phyloP scores from a whole-genome alignment of 2,888 invertebrate species.

The Sepiola atlantica region DNA sequence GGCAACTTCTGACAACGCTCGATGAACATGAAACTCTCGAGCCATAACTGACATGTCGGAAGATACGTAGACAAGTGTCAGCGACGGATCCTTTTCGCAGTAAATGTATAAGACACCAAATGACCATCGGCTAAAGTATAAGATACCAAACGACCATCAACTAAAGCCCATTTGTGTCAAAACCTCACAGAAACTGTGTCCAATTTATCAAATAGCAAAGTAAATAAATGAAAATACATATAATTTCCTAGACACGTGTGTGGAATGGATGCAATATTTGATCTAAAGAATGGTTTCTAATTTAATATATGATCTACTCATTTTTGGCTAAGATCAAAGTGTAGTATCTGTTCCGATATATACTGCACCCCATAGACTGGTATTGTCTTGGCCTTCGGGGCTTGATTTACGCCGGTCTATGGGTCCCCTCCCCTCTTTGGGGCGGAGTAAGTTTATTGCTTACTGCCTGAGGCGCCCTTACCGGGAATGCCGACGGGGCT shows the following conservation, averaged over 20 bases:
- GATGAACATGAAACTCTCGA: neutral
- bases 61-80: neutral
- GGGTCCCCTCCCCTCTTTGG: too few relatives aligned
- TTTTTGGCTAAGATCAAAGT: too few relatives aligned
- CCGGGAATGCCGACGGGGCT: too few relatives aligned
- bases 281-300: too few relatives aligned
- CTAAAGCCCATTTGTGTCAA: neutral
- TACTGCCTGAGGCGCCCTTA: too few relatives aligned
- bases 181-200: neutral
- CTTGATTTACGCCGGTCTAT: too few relatives aligned
- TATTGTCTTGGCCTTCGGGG: too few relatives aligned
- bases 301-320: neutral
- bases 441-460: too few relatives aligned
- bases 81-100: neutral
- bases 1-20: neutral
- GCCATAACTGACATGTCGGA: neutral
- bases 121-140: neutral
- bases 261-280: neutral
- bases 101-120: neutral
- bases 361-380: too few relatives aligned
- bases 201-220: neutral
- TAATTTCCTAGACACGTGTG: neutral
- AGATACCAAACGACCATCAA: neutral
- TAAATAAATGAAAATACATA: neutral
- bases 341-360: too few relatives aligned